Percentiles rank a stretch among this genome's conserved stretches.
Evolutionary conservation across 2,113 vertebrate genomes (phyloP).

Genomic region (Grammomys surdaster): DNA sequence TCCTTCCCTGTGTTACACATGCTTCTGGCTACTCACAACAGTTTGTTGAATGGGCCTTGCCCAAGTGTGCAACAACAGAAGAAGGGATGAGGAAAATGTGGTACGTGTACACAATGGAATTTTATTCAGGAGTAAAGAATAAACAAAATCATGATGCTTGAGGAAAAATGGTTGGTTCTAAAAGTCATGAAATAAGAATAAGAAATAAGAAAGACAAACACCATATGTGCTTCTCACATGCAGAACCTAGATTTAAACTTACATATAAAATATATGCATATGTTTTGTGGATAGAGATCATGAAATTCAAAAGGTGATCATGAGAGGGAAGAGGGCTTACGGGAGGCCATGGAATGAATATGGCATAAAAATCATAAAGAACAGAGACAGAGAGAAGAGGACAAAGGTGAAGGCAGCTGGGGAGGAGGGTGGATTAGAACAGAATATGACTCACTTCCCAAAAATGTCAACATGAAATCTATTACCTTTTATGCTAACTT

Average conservation of each 20-base stretch:
- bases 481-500: neutral
- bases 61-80: neutral
- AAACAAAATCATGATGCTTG: neutral
- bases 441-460: neutral
- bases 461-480: neutral
- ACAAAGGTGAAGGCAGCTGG: neutral
- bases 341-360: neutral
- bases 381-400: neutral
- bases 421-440: neutral
- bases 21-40: neutral
- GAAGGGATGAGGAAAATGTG: neutral
- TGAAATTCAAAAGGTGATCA: neutral
- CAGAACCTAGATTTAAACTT: neutral
- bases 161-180: neutral
- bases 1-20: neutral
- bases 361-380: neutral
- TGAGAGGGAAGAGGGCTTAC: neutral
- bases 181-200: too few species aligned
- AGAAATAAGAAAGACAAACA: neutral
- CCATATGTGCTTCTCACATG: neutral
- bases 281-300: too few species aligned
- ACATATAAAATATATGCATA: neutral
- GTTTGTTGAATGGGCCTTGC: too few species aligned
- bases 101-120: neutral
- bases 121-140: neutral